Conservation (phyloP, 2,888 invertebrate genomes). For the Teleiodes luculella region DNA sequence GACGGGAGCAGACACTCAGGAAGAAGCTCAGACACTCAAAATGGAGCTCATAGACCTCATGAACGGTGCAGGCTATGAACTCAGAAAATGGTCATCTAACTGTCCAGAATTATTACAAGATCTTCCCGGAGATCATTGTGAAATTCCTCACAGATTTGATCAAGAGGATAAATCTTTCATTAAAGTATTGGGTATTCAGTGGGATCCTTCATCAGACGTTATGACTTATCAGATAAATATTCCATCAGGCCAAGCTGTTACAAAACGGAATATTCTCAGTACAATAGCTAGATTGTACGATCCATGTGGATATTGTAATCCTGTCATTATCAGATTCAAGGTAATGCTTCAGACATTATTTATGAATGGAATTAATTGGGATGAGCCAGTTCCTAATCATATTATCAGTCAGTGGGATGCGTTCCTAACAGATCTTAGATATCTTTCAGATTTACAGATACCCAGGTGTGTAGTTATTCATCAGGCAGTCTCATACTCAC, state of each 20-base stretch:
- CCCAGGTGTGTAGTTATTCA: not conserved
- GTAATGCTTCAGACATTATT: slow-evolving; percentile 21
- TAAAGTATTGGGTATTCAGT: not conserved
- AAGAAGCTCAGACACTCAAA: not conserved
- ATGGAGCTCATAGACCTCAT: not conserved
- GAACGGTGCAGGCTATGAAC: not conserved
- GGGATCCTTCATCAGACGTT: not conserved
- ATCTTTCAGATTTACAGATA: not conserved
- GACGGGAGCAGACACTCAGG: not conserved
- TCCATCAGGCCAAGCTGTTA: not conserved
- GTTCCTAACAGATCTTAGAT: not conserved
- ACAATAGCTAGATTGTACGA: slow-evolving; percentile 19
- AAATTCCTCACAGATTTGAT: not conserved
- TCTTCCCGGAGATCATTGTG: not conserved
- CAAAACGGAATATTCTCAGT: slow-evolving; percentile 18
- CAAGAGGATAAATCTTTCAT: not conserved
- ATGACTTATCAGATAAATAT: not conserved
- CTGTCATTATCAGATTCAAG: slow-evolving; percentile 17
- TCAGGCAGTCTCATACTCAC: not conserved
- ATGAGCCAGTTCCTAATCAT: not conserved
- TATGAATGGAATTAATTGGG: slow-evolving; percentile 14
- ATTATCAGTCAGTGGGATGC: not conserved
- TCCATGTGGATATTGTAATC: slow-evolving; percentile 21
- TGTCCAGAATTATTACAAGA: not conserved
- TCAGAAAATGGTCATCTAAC: not conserved